These are phyloP conservation scores for Octopus sinensis DNA, from an alignment of 1,140 invertebrate species.

Conservation along the genomic window DNA sequence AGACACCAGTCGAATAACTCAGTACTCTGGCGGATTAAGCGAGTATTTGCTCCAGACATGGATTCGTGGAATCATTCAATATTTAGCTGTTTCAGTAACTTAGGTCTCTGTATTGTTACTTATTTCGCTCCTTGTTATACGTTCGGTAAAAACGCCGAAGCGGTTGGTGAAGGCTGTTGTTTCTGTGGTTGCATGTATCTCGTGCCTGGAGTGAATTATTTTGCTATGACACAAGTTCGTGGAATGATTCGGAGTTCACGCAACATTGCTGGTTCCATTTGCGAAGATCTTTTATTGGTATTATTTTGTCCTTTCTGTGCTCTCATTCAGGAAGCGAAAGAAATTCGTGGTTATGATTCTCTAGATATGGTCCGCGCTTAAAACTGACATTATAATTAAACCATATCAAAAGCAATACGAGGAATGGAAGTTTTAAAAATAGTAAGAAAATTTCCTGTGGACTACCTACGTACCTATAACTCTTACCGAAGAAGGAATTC, in stretches of 20 bases:
- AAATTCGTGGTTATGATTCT: conserved; percentile 40
- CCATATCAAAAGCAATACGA: no score
- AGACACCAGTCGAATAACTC: no score
- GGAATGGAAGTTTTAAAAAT: no score
- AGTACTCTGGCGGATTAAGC: no score
- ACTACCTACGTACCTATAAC: no score
- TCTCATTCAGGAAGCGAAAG: conserved; percentile 49
- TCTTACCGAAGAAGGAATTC: no score
- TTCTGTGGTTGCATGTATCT: conserved; percentile 44
- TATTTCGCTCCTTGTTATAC: conserved; percentile 53
- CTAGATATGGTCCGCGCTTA: conserved; percentile 34
- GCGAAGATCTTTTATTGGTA: conserved; percentile 43
- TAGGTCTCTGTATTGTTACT: conserved; percentile 48
- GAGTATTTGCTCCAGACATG: no score
- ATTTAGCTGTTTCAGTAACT: conserved; percentile 53
- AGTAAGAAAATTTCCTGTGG: no score
- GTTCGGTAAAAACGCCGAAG: conserved; percentile 54
- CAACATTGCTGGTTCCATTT: conserved; percentile 45
- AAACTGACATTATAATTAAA: no score
- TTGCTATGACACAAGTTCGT: conserved; percentile 41
- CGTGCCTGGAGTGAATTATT: conserved; percentile 41
- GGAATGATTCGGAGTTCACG: conserved; percentile 50
- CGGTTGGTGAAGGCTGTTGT: conserved; percentile 49
- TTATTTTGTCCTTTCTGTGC: conserved; percentile 50
- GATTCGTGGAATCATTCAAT: conserved; percentile 45